Percentiles rank a stretch among this genome's conserved stretches.
phyloP scores from a whole-genome alignment of 92 coral and sea anemone species.

The Virgularia gustaviana region DNA sequence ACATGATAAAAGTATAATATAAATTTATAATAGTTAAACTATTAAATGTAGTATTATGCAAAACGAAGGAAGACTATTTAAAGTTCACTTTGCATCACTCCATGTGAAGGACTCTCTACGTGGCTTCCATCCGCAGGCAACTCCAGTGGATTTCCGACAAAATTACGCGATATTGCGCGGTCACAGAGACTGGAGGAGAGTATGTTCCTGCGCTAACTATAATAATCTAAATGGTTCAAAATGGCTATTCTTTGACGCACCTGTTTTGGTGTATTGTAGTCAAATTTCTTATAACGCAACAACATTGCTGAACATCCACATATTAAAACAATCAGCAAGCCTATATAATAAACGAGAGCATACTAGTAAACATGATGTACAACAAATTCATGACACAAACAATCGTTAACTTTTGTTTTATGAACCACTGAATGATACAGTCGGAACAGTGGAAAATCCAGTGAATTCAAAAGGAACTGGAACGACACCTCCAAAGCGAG shows the following conservation, averaged over 20 bases:
- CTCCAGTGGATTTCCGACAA: too few relatives aligned
- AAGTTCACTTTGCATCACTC: background rate
- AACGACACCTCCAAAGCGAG: too few relatives aligned
- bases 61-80: background rate
- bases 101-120: too few relatives aligned
- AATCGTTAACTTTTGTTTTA: too few relatives aligned
- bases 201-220: too few relatives aligned
- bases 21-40: background rate
- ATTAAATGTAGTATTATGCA: background rate
- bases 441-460: too few relatives aligned
- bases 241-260: slow-evolving; percentile 38
- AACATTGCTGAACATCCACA: slow-evolving; percentile 60
- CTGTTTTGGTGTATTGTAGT: slow-evolving; percentile 73
- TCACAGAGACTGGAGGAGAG: too few relatives aligned
- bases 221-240: background rate
- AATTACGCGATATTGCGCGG: too few relatives aligned
- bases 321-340: slow-evolving; percentile 57
- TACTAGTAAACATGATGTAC: background rate
- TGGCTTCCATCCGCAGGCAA: too few relatives aligned
- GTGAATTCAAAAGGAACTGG: too few relatives aligned
- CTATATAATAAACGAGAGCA: slow-evolving; percentile 33
- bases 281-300: slow-evolving; percentile 58
- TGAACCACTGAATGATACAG: too few relatives aligned
- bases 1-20: slow-evolving; percentile 54
- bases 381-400: background rate